phyloP scores from a whole-genome alignment of 2,797 vertebrate species.

The Acanthopagrus latus region DNA sequence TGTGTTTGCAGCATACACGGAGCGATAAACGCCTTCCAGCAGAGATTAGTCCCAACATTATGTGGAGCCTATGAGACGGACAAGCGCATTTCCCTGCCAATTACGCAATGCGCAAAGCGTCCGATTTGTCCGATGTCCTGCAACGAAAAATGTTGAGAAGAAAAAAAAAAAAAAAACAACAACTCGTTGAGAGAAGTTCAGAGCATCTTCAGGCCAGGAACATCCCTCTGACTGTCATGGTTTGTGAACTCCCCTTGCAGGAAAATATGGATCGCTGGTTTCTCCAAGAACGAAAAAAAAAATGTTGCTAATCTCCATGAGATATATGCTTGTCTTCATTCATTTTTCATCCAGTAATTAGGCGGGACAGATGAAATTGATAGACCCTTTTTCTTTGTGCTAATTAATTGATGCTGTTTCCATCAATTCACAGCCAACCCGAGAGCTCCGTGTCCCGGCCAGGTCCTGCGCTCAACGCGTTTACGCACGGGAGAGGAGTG shows the following conservation, averaged over 20 bases:
- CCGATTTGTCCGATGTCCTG: conserved; percentile 1
- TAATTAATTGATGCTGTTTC: background rate
- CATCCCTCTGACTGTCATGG: conserved; percentile 3
- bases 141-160: background rate
- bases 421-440: conserved; percentile 11
- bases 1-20: conserved; percentile 32
- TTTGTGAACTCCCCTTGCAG: background rate
- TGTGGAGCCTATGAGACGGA: conserved; percentile 12
- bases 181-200: conserved; percentile 26
- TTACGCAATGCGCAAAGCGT: conserved; percentile 55
- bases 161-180: conserved; percentile 1
- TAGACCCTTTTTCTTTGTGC: background rate
- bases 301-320: background rate
- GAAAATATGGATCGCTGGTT: background rate
- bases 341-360: background rate
- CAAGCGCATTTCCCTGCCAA: conserved; percentile 43
- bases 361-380: background rate
- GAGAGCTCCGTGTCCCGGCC: conserved; percentile 6
- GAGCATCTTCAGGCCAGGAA: conserved; percentile 5
- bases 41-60: conserved; percentile 45
- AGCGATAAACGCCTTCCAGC: conserved; percentile 24
- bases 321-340: background rate
- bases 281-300: conserved; percentile 17
- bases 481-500: conserved; percentile 58
- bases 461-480: conserved; percentile 12